phyloP scores from a whole-genome alignment of 1,140 invertebrate genomes.

The Ostrea denselamellosa region DNA sequence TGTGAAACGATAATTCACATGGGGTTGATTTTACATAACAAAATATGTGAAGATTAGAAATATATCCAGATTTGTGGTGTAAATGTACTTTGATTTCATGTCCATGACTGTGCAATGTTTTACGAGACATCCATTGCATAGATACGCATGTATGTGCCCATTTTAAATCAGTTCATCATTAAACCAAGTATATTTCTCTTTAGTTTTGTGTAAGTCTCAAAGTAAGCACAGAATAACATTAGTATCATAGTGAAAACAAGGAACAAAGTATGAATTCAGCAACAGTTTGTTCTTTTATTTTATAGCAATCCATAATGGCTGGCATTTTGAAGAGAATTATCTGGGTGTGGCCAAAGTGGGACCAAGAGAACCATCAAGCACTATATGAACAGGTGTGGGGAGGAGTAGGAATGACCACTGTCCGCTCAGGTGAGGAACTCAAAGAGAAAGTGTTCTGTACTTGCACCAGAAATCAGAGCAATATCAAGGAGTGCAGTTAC shows the following conservation, averaged over 20 bases:
- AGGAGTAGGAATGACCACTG: conserved; percentile 52
- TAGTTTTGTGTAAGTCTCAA: too few relatives aligned
- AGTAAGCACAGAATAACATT: too few relatives aligned
- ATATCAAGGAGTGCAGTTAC: conserved; percentile 37
- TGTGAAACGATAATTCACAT: too few relatives aligned
- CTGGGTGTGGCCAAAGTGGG: conserved; percentile 74
- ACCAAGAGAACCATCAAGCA: conserved; percentile 55
- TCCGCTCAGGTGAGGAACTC: neutral
- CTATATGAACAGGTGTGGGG: conserved; percentile 44
- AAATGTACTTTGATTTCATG: too few relatives aligned
- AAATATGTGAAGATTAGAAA: too few relatives aligned
- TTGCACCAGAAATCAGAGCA: conserved; percentile 39
- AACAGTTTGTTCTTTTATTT: conserved; percentile 26
- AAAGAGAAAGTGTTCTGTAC: conserved; percentile 48
- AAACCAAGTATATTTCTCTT: too few relatives aligned
- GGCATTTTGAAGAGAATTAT: conserved; percentile 66
- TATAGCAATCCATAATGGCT: conserved; percentile 64
- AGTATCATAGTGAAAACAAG: neutral
- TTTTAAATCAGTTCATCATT: too few relatives aligned
- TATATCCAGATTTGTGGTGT: too few relatives aligned
- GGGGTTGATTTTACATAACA: too few relatives aligned
- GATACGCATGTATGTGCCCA: too few relatives aligned
- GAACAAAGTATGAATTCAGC: neutral
- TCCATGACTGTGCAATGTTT: too few relatives aligned
- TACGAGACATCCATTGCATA: too few relatives aligned